Conservation (phyloP, 2,797 vertebrate species). For the Trichosurus vulpecula region DNA sequence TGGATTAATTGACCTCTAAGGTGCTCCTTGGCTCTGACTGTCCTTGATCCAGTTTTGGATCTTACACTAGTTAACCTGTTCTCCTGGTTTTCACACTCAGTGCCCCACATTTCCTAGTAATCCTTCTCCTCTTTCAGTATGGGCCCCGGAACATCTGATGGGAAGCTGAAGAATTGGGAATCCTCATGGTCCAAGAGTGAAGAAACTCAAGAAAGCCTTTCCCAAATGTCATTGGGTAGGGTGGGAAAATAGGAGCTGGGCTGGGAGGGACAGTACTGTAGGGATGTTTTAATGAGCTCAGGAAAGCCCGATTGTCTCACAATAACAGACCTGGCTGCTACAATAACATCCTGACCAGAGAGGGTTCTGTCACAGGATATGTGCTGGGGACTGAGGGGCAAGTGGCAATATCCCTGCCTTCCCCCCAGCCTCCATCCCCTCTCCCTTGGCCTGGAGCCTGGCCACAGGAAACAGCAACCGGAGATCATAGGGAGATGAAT, state of each 20-base stretch:
- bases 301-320: constrained; percentile 75
- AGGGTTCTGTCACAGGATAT: constrained; percentile 64
- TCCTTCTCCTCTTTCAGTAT: neutral
- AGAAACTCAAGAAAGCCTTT: constrained; percentile 22
- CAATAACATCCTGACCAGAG: constrained; percentile 74
- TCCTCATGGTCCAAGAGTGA: neutral
- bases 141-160: neutral
- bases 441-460: neutral
- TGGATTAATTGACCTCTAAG: neutral
- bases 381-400: constrained; percentile 29
- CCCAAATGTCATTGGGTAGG: constrained; percentile 37
- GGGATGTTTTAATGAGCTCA: constrained; percentile 71
- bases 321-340: constrained; percentile 58
- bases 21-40: neutral
- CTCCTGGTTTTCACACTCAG: neutral
- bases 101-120: neutral
- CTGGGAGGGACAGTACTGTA: constrained; percentile 60
- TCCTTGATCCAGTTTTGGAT: neutral
- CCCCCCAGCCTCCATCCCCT: neutral
- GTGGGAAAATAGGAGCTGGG: constrained; percentile 54
- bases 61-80: neutral
- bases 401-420: constrained; percentile 11
- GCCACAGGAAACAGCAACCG: constrained; percentile 48
- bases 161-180: neutral
- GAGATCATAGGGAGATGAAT: constrained; percentile 58